These are phyloP conservation scores for Thryonomys swinderianus DNA, from an alignment of 2,113 vertebrate genomes.

Conservation along the genomic window DNA sequence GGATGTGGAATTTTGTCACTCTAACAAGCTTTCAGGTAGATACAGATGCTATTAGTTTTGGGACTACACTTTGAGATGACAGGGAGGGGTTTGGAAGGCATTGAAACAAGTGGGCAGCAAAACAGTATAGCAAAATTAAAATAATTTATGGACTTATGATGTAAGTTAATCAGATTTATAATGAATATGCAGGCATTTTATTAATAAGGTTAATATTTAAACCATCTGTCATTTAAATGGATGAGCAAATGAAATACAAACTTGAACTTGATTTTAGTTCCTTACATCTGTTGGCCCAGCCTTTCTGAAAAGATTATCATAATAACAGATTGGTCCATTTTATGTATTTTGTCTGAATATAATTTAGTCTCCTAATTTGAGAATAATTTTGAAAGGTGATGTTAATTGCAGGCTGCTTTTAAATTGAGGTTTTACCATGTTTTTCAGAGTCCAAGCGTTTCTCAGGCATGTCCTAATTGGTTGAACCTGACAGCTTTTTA, in stretches of 20 bases:
- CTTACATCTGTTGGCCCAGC: conserved; percentile 60
- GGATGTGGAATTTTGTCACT: background rate
- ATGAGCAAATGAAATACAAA: conserved; percentile 75
- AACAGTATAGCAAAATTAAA: conserved; percentile 38
- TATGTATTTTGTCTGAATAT: conserved; percentile 64
- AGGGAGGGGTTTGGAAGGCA: background rate
- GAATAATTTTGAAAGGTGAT: conserved; percentile 76
- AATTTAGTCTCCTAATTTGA: conserved; percentile 71
- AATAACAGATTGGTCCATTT: conserved; percentile 68
- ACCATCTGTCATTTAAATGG: conserved; percentile 66
- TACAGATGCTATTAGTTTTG: background rate
- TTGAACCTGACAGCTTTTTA: conserved; percentile 64
- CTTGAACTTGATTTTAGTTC: conserved; percentile 72
- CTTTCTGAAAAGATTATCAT: conserved; percentile 69
- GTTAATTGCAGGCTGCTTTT: conserved; percentile 76
- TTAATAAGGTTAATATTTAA: conserved; percentile 71
- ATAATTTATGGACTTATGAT: conserved; percentile 37
- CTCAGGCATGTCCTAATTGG: conserved; percentile 65
- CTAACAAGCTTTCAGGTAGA: background rate
- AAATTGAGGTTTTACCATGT: conserved; percentile 67
- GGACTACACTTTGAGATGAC: background rate
- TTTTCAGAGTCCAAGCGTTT: conserved; percentile 67
- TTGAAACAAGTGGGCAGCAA: conserved; percentile 26
- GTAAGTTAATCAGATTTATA: conserved; percentile 53
- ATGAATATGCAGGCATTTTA: conserved; percentile 57